Conservation (phyloP, 2,113 vertebrate species). For the Ascaphus truei region DNA sequence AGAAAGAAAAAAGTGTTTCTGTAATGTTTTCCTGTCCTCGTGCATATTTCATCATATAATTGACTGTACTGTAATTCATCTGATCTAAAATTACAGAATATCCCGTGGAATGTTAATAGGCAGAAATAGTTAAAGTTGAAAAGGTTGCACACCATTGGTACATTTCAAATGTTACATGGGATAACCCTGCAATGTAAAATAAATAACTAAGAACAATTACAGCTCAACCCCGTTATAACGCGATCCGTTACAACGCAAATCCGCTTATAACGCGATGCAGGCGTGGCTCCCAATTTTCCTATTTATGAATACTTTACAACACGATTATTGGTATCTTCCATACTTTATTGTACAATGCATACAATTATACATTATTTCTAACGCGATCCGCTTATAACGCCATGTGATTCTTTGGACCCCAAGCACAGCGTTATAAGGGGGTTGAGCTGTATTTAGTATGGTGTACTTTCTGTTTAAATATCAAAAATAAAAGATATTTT, state of each 20-base stretch:
- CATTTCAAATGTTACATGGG: neutral
- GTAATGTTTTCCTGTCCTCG: neutral
- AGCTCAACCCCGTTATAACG: no score
- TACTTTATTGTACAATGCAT: no score
- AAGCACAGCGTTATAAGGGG: no score
- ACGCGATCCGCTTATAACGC: no score
- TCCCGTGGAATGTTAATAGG: slow-evolving; percentile 24
- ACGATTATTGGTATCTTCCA: no score
- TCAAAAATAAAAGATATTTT: slow-evolving; percentile 11
- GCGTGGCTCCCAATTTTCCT: no score
- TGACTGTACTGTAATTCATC: slow-evolving; percentile 7
- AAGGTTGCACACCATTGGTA: slow-evolving; percentile 15
- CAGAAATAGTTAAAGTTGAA: slow-evolving; percentile 6
- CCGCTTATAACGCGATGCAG: no score
- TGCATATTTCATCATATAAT: slow-evolving; percentile 22
- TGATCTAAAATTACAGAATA: slow-evolving; percentile 23
- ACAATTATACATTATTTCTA: no score
- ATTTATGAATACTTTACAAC: no score
- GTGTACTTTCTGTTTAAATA: neutral
- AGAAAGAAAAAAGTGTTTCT: neutral
- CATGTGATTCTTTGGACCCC: no score
- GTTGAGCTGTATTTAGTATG: neutral
- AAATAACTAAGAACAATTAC: neutral
- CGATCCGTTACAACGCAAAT: no score
- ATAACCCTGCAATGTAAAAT: slow-evolving; percentile 6